Percentiles rank a stretch among this genome's conserved stretches.
phyloP scores from a whole-genome alignment of 1,140 invertebrate species.

The Caenorhabditis brenneri region DNA sequence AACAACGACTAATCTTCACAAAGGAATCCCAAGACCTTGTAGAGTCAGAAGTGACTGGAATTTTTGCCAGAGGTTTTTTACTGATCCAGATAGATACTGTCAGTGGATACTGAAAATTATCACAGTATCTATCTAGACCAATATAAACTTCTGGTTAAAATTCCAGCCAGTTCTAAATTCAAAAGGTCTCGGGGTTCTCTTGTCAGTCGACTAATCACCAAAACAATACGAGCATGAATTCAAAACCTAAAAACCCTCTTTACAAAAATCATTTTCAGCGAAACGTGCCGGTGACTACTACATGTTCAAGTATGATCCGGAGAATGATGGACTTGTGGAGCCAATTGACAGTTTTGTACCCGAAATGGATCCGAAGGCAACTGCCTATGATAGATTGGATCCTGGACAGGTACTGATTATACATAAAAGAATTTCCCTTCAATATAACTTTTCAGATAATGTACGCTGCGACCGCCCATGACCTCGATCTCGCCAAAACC shows the following conservation, averaged over 20 bases:
- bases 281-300: slow-evolving; percentile 71
- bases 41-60: no score
- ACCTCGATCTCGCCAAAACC: slow-evolving; percentile 63
- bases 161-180: no score
- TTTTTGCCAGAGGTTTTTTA: no score
- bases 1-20: no score
- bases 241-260: neutral
- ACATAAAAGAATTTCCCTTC: neutral
- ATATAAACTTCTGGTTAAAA: no score
- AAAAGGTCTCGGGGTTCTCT: no score
- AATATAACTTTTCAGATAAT: slow-evolving; percentile 66
- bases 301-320: slow-evolving; percentile 70
- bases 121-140: no score
- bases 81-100: no score
- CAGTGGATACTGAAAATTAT: no score
- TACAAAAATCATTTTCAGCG: slow-evolving; percentile 67
- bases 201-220: neutral
- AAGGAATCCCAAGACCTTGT: no score
- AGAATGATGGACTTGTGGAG: slow-evolving; percentile 56
- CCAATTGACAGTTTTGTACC: slow-evolving; percentile 67
- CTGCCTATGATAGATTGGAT: slow-evolving; percentile 66
- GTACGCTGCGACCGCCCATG: slow-evolving; percentile 63
- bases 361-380: slow-evolving; percentile 65
- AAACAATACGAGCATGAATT: neutral
- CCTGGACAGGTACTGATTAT: slow-evolving; percentile 60